Conservation (phyloP, 2,888 invertebrate genomes). For the Ecliptopera silaceata region DNA sequence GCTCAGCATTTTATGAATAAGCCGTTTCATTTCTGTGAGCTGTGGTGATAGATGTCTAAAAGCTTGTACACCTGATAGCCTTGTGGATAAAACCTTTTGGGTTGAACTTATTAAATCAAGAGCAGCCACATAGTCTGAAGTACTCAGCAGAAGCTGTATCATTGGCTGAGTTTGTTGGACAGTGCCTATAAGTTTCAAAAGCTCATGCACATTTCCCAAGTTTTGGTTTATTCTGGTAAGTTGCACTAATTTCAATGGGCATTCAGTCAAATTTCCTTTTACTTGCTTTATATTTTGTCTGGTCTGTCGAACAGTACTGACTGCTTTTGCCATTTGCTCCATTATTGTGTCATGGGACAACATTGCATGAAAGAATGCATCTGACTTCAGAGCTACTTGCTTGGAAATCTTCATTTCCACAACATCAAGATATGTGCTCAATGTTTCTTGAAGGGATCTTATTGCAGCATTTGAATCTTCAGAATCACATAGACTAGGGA, state of each 20-base stretch:
- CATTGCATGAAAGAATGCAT: conserved; percentile 99
- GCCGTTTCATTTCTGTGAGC: conserved; percentile 95
- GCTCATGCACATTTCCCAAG: conserved; percentile 86
- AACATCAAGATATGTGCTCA: conserved; percentile 96
- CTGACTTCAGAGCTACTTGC: conserved; percentile 97
- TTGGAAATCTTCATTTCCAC: conserved; percentile 97
- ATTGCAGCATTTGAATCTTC: conserved; percentile 85
- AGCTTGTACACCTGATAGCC: conserved; percentile 95
- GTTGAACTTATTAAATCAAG: conserved; percentile 98
- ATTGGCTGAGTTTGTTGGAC: conserved; percentile 99
- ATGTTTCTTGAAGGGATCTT: conserved; percentile 91
- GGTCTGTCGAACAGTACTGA: conserved; percentile 88
- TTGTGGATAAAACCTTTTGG: conserved; percentile 95
- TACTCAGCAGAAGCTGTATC: conserved; percentile 96
- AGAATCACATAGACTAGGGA: conserved; percentile 85
- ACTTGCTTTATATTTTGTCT: conserved; percentile 90
- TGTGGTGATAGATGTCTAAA: conserved; percentile 98
- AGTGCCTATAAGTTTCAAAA: conserved; percentile 95
- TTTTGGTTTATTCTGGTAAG: conserved; percentile 86
- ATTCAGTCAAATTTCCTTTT: conserved; percentile 90
- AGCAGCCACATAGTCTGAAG: conserved; percentile 98
- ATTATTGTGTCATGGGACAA: conserved; percentile 98
- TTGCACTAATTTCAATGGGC: conserved; percentile 90
- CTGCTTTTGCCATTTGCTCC: conserved; percentile 95
- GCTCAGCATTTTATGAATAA: conserved; percentile 98